A percentile compares a stretch with the other conserved stretches of the same genome.
Evolutionary conservation across 2,113 vertebrate genomes (phyloP).

Genomic region (Proteles cristata): DNA sequence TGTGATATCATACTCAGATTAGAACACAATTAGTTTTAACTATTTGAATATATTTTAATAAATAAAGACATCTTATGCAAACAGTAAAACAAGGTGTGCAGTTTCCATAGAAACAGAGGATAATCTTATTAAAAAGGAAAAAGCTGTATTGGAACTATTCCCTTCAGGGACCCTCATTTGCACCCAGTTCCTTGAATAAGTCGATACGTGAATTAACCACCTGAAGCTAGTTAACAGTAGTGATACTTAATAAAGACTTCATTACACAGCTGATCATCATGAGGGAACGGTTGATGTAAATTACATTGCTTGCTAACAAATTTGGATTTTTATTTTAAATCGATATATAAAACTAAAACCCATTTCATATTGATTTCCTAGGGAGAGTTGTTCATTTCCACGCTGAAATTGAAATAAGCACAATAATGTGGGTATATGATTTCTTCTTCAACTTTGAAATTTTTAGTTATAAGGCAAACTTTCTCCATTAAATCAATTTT

Average conservation of each 20-base stretch:
- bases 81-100: slow-evolving; percentile 82
- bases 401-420: slow-evolving; percentile 43
- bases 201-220: slow-evolving; percentile 70
- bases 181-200: slow-evolving; percentile 70
- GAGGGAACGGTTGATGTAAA: slow-evolving; percentile 54
- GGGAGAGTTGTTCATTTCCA: slow-evolving; percentile 51
- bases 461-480: slow-evolving; percentile 46
- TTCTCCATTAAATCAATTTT: slow-evolving; percentile 21
- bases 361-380: slow-evolving; percentile 56
- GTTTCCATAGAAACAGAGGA: slow-evolving; percentile 88
- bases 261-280: slow-evolving; percentile 66
- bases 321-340: slow-evolving; percentile 64
- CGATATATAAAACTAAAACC: slow-evolving; percentile 71
- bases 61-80: slow-evolving; percentile 81
- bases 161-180: slow-evolving; percentile 81
- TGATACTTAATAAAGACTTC: slow-evolving; percentile 72
- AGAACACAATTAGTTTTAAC: slow-evolving; percentile 72
- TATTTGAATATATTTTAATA: slow-evolving; percentile 81
- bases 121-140: slow-evolving; percentile 83
- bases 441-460: slow-evolving; percentile 59
- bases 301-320: slow-evolving; percentile 11
- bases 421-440: neutral
- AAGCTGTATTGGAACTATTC: slow-evolving; percentile 65
- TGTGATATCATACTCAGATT: slow-evolving; percentile 44
- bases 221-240: slow-evolving; percentile 74